A percentile compares a stretch with the other conserved stretches of the same genome.
These are phyloP conservation scores for Cygnus buccinator DNA, from an alignment of 2,113 vertebrate genomes.

Conservation along the genomic window DNA sequence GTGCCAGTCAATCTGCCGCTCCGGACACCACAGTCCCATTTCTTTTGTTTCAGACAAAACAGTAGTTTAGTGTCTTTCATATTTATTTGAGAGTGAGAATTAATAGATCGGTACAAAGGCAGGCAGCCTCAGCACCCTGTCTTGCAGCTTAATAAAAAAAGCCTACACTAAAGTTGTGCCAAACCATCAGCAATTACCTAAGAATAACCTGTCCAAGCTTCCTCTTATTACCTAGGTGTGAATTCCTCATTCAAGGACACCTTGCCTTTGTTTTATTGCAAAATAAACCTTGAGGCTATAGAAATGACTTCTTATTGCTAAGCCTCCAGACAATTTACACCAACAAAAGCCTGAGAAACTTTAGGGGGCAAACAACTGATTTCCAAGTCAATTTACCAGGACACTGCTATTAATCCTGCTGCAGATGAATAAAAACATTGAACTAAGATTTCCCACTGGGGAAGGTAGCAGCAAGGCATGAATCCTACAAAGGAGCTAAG, in stretches of 20 bases:
- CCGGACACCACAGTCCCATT: background rate
- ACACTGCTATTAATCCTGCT: background rate
- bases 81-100: background rate
- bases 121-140: background rate
- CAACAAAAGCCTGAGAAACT: background rate
- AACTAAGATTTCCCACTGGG: background rate
- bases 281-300: background rate
- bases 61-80: background rate
- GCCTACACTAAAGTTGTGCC: background rate
- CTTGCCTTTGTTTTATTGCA: background rate
- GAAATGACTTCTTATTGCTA: background rate
- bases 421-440: background rate
- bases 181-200: background rate
- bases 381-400: background rate
- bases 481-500: background rate
- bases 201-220: background rate
- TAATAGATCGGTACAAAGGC: background rate
- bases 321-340: background rate
- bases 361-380: accelerated
- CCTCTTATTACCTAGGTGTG: background rate
- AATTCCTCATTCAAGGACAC: background rate
- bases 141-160: background rate
- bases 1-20: background rate
- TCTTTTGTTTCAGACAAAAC: slow-evolving; percentile 13
- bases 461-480: background rate